Evolutionary conservation across 2,113 vertebrate species (phyloP).

Genomic region (Sula dactylatra): DNA sequence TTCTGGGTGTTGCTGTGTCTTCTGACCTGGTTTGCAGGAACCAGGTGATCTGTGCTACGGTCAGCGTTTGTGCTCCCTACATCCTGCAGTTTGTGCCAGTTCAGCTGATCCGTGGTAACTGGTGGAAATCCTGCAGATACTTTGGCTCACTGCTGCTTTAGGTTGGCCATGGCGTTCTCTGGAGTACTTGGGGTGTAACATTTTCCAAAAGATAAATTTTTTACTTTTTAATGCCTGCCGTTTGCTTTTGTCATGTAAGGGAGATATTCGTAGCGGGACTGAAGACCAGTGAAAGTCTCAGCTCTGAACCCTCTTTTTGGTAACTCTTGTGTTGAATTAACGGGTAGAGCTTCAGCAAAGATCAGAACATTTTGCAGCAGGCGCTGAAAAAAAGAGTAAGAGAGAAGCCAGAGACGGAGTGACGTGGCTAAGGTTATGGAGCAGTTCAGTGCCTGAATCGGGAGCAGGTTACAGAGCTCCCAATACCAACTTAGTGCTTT

Average conservation of each 20-base stretch:
- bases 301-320: neutral
- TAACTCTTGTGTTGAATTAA: neutral
- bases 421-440: neutral
- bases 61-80: neutral
- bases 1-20: neutral
- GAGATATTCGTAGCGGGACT: neutral
- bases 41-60: neutral
- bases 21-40: accelerated
- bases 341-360: accelerated
- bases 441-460: neutral
- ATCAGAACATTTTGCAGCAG: neutral
- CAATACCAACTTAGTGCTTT: neutral
- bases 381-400: neutral
- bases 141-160: neutral
- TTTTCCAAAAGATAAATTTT: neutral
- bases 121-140: neutral
- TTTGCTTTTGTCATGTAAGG: neutral
- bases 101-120: neutral
- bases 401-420: neutral
- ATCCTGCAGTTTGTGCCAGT: neutral
- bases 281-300: neutral
- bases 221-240: neutral
- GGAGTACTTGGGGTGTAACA: neutral
- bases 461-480: neutral
- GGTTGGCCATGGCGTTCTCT: neutral